A percentile compares a stretch with the other conserved stretches of the same genome.
Conservation (phyloP, 2,888 invertebrate species). For the Monoplex corrugatus region DNA sequence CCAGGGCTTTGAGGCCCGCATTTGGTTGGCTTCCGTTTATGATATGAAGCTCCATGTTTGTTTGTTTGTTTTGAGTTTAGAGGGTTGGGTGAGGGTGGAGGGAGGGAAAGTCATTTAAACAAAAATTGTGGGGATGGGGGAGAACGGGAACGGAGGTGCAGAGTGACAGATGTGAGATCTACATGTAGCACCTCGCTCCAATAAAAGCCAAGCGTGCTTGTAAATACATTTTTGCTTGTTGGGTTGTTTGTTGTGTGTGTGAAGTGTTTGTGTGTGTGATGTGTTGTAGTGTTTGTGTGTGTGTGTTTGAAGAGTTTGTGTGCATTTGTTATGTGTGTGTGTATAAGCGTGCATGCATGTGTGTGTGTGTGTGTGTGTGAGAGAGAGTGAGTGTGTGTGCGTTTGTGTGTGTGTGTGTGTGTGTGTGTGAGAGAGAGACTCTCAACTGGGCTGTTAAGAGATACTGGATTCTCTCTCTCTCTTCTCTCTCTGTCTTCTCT, state of each 20-base stretch:
- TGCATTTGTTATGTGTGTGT: not conserved
- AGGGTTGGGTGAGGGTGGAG: not conserved
- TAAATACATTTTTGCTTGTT: constrained; percentile 21
- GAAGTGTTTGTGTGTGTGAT: not conserved
- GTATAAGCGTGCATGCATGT: not conserved
- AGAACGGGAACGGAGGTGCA: not conserved
- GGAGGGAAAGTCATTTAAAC: not conserved
- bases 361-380: constrained; percentile 23
- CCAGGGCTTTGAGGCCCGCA: not conserved
- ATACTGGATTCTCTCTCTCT: too few relatives aligned
- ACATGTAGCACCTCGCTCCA: constrained; percentile 35
- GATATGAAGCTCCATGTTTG: not conserved
- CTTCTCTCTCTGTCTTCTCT: too few relatives aligned
- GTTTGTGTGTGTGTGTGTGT: constrained; percentile 2
- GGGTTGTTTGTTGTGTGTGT: not conserved
- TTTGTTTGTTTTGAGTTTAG: not conserved
- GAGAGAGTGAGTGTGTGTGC: not conserved
- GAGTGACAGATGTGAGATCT: not conserved
- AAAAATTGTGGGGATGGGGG: not conserved
- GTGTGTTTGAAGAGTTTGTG: too few relatives aligned
- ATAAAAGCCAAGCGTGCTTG: constrained; percentile 43
- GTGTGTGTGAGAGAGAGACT: not conserved
- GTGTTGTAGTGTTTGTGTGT: too few relatives aligned
- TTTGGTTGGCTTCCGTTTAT: not conserved
- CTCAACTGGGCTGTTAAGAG: too few relatives aligned